A percentile compares a stretch with the other conserved stretches of the same genome.
Evolutionary conservation across 2,888 invertebrate species (phyloP).

Genomic region (Flexamia atlantica): DNA sequence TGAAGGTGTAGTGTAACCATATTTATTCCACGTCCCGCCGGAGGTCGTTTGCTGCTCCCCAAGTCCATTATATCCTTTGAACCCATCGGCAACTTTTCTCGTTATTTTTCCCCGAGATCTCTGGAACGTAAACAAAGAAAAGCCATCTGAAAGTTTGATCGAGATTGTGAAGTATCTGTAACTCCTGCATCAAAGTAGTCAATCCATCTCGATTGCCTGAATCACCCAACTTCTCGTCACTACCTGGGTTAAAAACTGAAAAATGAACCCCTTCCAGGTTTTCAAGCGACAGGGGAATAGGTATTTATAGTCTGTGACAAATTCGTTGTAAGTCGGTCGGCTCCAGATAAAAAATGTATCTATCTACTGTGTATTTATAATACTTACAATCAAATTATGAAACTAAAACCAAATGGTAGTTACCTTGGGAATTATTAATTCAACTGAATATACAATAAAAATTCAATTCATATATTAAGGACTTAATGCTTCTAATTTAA

Average conservation of each 20-base stretch:
- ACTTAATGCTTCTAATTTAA: too few species aligned
- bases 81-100: slow-evolving; percentile 52
- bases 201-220: slow-evolving; percentile 50
- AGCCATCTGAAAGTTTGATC: slow-evolving; percentile 58
- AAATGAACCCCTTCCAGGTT: too few species aligned
- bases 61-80: slow-evolving; percentile 50
- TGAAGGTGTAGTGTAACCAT: neutral
- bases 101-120: slow-evolving; percentile 46
- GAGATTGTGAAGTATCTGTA: slow-evolving; percentile 57
- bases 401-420: too few species aligned
- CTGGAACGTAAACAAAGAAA: slow-evolving; percentile 56
- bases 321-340: too few species aligned
- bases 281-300: too few species aligned
- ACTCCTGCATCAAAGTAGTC: slow-evolving; percentile 50
- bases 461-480: too few species aligned
- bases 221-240: slow-evolving; percentile 16
- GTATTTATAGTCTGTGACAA: too few species aligned
- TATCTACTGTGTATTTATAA: too few species aligned
- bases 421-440: too few species aligned
- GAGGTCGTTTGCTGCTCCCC: slow-evolving; percentile 41
- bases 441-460: too few species aligned
- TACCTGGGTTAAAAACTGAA: neutral
- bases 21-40: slow-evolving; percentile 22
- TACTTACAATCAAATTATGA: too few species aligned
- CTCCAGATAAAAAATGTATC: too few species aligned